Evolutionary conservation across 2,113 vertebrate genomes (phyloP).

Genomic region (Coregonus clupeaformis): DNA sequence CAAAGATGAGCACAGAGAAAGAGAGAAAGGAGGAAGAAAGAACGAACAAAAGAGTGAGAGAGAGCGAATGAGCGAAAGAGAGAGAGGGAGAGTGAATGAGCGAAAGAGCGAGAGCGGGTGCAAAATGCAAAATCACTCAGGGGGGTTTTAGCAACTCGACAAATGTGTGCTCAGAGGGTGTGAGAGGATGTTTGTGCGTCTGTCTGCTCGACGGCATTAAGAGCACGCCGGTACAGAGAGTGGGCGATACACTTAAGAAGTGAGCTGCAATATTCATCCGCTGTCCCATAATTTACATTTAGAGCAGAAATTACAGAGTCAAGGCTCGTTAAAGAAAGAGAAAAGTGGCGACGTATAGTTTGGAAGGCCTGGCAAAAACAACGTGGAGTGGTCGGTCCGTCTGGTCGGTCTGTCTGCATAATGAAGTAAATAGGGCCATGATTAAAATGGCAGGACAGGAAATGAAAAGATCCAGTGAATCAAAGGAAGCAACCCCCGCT

Average conservation of each 20-base stretch:
- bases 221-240: constrained; percentile 1
- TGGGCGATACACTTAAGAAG: constrained; percentile 26
- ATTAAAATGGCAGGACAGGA: constrained; percentile 59
- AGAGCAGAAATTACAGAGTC: constrained; percentile 32
- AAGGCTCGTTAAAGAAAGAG: constrained; percentile 25
- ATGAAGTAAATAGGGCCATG: constrained; percentile 61
- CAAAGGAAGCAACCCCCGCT: neutral
- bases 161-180: constrained; percentile 19
- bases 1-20: too few relatives aligned
- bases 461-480: constrained; percentile 49
- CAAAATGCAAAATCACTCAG: constrained; percentile 5
- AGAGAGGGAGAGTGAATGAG: too few relatives aligned
- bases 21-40: too few relatives aligned
- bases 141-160: too few relatives aligned
- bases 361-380: constrained; percentile 30
- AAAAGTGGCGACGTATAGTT: constrained; percentile 31
- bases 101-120: constrained; percentile 8
- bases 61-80: too few relatives aligned
- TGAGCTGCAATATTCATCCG: constrained; percentile 16
- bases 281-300: constrained; percentile 27
- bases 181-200: constrained; percentile 31
- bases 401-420: constrained; percentile 38
- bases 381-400: constrained; percentile 29
- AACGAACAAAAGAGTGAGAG: too few relatives aligned
- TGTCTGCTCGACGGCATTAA: constrained; percentile 18